Percentiles rank a stretch among this genome's conserved stretches.
phyloP scores from a whole-genome alignment of 2,113 vertebrate species.

The Cephalopholis sonnerati region DNA sequence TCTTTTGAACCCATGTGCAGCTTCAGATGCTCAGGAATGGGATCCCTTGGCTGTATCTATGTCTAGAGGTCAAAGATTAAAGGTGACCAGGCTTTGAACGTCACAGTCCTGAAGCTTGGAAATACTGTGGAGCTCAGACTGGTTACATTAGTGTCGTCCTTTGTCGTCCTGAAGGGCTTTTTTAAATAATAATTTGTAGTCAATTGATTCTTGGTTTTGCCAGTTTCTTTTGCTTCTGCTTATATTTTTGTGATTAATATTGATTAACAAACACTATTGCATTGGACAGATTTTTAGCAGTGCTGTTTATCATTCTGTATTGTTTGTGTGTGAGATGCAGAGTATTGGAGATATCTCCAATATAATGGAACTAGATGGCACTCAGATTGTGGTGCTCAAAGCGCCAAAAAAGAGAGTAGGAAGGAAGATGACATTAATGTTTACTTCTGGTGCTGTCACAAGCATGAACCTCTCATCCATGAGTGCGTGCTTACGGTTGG shows the following conservation, averaged over 20 bases:
- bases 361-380: too few species aligned
- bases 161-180: background rate
- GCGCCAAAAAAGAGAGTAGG: too few species aligned
- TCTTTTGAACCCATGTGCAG: background rate
- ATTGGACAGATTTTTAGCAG: background rate
- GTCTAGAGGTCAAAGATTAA: constrained; percentile 23
- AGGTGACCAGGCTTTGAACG: background rate
- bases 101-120: constrained; percentile 1
- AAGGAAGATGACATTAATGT: too few species aligned
- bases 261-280: background rate
- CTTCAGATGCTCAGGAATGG: background rate
- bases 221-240: background rate
- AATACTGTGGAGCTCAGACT: background rate
- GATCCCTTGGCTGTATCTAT: background rate
- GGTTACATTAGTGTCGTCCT: background rate
- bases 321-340: too few species aligned
- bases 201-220: background rate
- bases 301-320: too few species aligned
- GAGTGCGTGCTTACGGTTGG: too few species aligned
- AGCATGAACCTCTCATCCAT: too few species aligned
- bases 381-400: too few species aligned
- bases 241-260: background rate
- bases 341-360: too few species aligned
- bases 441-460: too few species aligned
- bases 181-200: background rate